Evolutionary conservation across 1,140 invertebrate species (phyloP), one percentile per base, ranked within the genome.

Genomic region (Bicyclus anynana): DNA sequence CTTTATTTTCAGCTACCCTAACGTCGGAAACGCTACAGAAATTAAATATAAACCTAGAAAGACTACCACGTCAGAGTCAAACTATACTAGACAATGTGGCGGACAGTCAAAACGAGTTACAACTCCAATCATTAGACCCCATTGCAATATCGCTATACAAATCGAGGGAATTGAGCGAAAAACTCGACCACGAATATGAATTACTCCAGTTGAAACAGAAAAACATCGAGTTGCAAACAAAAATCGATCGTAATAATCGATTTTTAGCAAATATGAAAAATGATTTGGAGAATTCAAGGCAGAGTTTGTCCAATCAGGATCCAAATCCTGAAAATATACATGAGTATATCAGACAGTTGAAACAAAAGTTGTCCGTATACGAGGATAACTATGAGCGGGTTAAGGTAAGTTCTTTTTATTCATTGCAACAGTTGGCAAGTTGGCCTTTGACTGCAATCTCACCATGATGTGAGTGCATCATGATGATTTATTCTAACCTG

Each of bases 131-230:
- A 49, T 38, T 89, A 12, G 80, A 86, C 55, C 72, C 77, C 0
- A 69, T 78, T 16, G 68, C 76, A 0, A 62, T 89, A 33, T 81
- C 76, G 5, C 37, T 85, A 17, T 66, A 70, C 10, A 71, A 79
- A 35, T 67, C 74, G 0, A 74, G 65, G 51, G 63, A 77, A 48
- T 23, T 75, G 18, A 54, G 75, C 0, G 72, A 78, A 7, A 74
- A 70, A 55, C 53, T 87, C 0, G 67, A 84, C 50, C 73, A 84
- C 12, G 79, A 87, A 44, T 83, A 82, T 37, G 77, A 84, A 38
- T 76, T 84, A 17, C 53, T 89, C 1, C 76, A 83, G 54, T 47
- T 89, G 7, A 74, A 76, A 38, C 86, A 87, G 38, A 79, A 82
- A 17, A 84, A 84, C 49, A 59, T 53, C 1, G 65, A 75, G 51